Evolutionary conservation across 2,888 invertebrate species (phyloP), one percentile per base, ranked within the genome.

Genomic region (Phalangium opilio): DNA sequence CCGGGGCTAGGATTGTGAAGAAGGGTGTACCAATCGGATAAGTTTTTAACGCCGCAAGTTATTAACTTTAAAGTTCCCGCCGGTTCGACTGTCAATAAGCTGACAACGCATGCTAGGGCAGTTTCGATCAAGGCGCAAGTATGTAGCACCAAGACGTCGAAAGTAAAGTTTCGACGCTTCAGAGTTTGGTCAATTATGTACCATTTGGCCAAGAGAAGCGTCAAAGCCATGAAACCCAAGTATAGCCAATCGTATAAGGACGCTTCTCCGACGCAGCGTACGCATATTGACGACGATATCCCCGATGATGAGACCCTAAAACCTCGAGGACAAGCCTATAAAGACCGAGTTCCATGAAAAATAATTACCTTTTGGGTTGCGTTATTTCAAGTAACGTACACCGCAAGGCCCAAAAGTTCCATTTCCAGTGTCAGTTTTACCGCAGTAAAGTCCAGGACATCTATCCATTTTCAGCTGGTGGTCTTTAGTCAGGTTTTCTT

Each of bases 21-120:
- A 56, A 95, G 68, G 0, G 95, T 91, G 64, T 98, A 98, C 95
- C 95, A 98, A 68, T 98, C 96, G 0, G 89, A 81, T 18, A 96
- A 70, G 35, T 77, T 77, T 48, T 76, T 73, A 0, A 85, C 82
- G 7, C 75, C 73, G 63, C 96, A 93, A 0, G 87, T 81, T 57
- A 76, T 73, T 19, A 95, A 69, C 2, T 67, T 68, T 50, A 93
- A 75, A 2, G 74, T 73, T 40, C 93, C 89, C 3, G 78, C 65
- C 0, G 96, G 95, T 36, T 86, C 79, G 50, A 81, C 75, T n/a
- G 85, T 66, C 27, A 91, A 69, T 7, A 95, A 63, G 1, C 91
- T 81, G 10, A 81, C 67, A 3, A 85, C 50, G 2, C 81, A 81
- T 0, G 93, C 83, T 1, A 79, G 60, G 0, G 75, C 63, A 18